Percentiles rank a stretch among this genome's conserved stretches.
phyloP scores from a whole-genome alignment of 1,140 invertebrate genomes.

The Drosophila ogumai region DNA sequence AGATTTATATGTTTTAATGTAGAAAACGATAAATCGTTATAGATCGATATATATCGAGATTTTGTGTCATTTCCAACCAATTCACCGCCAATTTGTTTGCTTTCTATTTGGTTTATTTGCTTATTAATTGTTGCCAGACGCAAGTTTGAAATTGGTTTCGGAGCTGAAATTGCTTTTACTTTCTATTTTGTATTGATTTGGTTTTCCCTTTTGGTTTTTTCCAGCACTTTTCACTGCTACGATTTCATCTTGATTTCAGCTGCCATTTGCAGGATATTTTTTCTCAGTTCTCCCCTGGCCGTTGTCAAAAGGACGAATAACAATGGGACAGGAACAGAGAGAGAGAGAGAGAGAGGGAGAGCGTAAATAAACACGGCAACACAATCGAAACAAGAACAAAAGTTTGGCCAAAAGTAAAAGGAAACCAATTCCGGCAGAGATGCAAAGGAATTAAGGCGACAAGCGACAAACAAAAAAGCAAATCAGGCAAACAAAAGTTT shows the following conservation, averaged over 20 bases:
- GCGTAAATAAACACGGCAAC: conserved; percentile 34
- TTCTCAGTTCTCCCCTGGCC: conserved; percentile 9
- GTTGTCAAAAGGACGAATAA: conserved; percentile 48
- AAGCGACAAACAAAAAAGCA: conserved; percentile 24
- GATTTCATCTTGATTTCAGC: conserved; percentile 47
- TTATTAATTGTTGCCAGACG: conserved; percentile 51
- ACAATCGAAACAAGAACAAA: conserved; percentile 46
- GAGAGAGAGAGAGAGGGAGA: not conserved
- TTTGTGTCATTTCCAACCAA: not conserved
- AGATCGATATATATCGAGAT: not conserved
- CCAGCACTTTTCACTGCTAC: conserved; percentile 41
- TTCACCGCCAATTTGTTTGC: not conserved
- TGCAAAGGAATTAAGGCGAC: conserved; percentile 52
- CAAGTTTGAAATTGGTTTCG: conserved; percentile 31
- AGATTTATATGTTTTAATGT: too few species aligned
- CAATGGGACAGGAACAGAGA: conserved; percentile 5
- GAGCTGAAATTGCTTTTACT: conserved; percentile 38
- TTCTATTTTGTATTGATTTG: conserved; percentile 6
- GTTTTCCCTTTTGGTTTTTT: conserved; percentile 9
- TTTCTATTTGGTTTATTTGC: conserved; percentile 38
- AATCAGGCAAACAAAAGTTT: conserved; percentile 47
- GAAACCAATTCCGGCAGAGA: conserved; percentile 46
- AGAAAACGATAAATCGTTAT: not conserved
- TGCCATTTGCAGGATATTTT: conserved; percentile 42
- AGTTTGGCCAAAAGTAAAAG: conserved; percentile 34